These are phyloP conservation scores for Eubasilissa splendida DNA, from an alignment of 2,888 invertebrate genomes.

Conservation along the genomic window DNA sequence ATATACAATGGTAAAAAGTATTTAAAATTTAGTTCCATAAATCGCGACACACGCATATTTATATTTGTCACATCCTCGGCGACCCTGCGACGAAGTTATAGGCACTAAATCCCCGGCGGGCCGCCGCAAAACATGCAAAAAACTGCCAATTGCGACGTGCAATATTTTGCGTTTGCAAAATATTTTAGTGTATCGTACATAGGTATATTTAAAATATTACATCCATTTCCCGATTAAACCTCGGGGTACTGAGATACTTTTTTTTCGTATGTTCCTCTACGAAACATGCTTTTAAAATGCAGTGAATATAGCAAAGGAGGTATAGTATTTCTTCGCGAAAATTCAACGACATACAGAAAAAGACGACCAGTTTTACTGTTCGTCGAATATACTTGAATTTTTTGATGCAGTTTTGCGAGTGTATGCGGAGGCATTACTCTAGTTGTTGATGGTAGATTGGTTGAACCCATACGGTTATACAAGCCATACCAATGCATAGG, in stretches of 20 bases:
- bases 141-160: no score
- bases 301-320: not conserved
- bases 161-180: not conserved
- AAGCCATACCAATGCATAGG: constrained; percentile 50
- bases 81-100: no score
- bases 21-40: no score
- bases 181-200: not conserved
- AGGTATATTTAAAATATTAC: not conserved
- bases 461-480: constrained; percentile 51
- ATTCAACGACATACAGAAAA: not conserved
- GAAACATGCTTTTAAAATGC: not conserved
- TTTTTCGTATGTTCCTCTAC: not conserved
- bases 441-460: constrained; percentile 38
- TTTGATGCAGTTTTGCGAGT: not conserved
- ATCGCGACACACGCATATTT: no score
- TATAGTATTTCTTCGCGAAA: not conserved
- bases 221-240: constrained; percentile 17
- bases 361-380: not conserved
- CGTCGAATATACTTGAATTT: not conserved
- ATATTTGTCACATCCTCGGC: no score
- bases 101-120: no score
- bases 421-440: not conserved
- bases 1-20: no score
- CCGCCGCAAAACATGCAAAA: no score
- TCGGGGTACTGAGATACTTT: not conserved